Evolutionary conservation across 92 coral and sea anemone genomes (phyloP), one percentile per base, ranked within the genome.

Genomic region (Pocillopora meandrina): DNA sequence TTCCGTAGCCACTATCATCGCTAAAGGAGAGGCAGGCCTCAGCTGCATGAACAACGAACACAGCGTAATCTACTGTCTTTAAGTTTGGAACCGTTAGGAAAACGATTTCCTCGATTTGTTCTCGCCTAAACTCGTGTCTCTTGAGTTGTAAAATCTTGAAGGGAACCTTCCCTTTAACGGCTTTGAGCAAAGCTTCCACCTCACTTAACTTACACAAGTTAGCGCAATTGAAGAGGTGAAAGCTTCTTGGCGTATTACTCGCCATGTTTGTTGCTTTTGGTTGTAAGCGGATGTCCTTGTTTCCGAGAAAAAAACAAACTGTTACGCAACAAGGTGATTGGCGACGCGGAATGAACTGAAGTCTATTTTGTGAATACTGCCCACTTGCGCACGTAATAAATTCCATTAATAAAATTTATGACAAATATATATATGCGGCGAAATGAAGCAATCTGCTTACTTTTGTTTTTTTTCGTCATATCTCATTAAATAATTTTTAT

Each of bases 181-280:
- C 89, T 4, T 52, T 33, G 16, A 93, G 58, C 0, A 93, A 86
- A 6, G 84, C 67, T 59, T 80, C 78, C 16, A 91, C 90, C 31
- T 84, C 57, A 55, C 78, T 84, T 19, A 93, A 79, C 57, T 65
- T 72, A 74, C 76, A 93, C n/a, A 90, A 91, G 1, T 64, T 65
- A 78, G 91, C 96, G 75, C 96, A 91, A 74, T 91, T 91, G 80
- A 93, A 93, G 19, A 93, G 61, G 5, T 56, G 52, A 35, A 66
- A 8, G 2, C 34, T 26, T 75, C 34, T 79, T 12, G 52, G 21
- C 31, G 21, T 2, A 0, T 0, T 36, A 26, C 56, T 26, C 84
- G 84, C 84, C 84, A 80, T 80, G 33, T 80, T 66, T 56, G 52
- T 7, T 3, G 49, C 1, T 55, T 26, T 56, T 10, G 4, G 59